Evolutionary conservation across 37 sponge, comb jelly and placozoan species (phyloP).

Genomic region (Axinella damicornis): DNA sequence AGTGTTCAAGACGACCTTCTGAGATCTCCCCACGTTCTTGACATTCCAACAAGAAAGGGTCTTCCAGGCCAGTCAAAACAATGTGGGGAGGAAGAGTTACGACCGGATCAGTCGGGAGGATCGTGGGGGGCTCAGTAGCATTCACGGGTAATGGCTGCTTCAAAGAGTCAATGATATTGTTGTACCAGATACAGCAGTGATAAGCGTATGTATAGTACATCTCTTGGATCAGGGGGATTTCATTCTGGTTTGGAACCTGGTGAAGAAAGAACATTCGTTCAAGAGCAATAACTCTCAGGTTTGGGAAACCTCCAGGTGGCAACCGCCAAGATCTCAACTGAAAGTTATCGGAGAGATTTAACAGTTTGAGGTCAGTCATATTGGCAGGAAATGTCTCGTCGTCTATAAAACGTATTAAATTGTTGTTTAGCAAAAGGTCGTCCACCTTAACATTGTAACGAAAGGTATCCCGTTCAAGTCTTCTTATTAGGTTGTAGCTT

Average conservation of each 20-base stretch:
- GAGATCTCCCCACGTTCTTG: too few relatives aligned
- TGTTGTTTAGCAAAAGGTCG: conserved; percentile 39
- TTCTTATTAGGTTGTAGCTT: conserved; percentile 11
- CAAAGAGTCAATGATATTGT: too few relatives aligned
- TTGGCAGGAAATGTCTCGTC: conserved; percentile 18
- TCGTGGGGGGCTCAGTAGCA: not conserved
- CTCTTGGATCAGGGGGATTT: not conserved
- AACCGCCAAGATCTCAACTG: conserved; percentile 20
- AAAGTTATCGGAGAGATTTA: conserved; percentile 58
- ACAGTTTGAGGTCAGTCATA: conserved; percentile 22
- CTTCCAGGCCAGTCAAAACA: not conserved
- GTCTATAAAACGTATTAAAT: conserved; percentile 9
- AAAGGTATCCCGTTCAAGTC: conserved; percentile 17
- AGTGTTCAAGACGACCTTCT: too few relatives aligned
- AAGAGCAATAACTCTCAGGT: conserved; percentile 29
- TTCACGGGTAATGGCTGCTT: not conserved
- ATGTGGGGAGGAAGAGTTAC: conserved; percentile 11
- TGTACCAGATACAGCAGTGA: conserved; percentile 75
- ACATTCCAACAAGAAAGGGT: not conserved
- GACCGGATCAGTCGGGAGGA: not conserved
- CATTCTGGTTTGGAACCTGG: conserved; percentile 20
- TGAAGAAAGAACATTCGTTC: conserved; percentile 11
- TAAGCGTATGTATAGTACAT: conserved; percentile 66
- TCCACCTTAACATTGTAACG: not conserved
- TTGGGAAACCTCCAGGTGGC: conserved; percentile 61